These are phyloP conservation scores for Ametastegia equiseti DNA, from an alignment of 2,888 invertebrate genomes.

Conservation along the genomic window DNA sequence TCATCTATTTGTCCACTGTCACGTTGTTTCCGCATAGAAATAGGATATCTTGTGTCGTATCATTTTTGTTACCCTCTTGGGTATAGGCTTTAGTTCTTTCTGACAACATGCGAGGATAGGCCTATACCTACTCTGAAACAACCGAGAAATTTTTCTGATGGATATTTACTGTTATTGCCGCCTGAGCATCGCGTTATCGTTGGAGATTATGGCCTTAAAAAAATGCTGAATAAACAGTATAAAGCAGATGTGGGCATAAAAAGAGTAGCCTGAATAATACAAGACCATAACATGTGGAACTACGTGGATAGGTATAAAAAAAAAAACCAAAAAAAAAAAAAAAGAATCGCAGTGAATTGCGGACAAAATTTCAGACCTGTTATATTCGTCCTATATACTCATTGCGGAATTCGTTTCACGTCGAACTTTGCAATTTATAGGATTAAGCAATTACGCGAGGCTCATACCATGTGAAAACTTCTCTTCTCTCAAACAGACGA, in stretches of 20 bases:
- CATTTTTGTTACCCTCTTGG: conserved; percentile 6
- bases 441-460: conserved; percentile 1
- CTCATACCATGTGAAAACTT: background rate
- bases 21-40: background rate
- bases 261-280: conserved; percentile 18
- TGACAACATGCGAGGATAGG: conserved; percentile 27
- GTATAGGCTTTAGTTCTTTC: conserved; percentile 19
- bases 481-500: background rate
- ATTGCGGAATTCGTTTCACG: background rate
- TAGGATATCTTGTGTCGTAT: background rate
- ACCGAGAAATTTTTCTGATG: conserved; percentile 12
- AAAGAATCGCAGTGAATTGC: background rate
- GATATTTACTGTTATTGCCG: conserved; percentile 34
- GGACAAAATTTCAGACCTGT: background rate
- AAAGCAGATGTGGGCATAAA: conserved; percentile 29
- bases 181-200: conserved; percentile 28
- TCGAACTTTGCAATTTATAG: background rate
- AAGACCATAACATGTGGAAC: background rate
- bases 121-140: conserved; percentile 14
- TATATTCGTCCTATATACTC: background rate
- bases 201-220: conserved; percentile 16
- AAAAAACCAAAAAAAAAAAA: too few relatives aligned
- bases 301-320: too few relatives aligned
- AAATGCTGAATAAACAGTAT: conserved; percentile 23
- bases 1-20: background rate